These are phyloP conservation scores for Gymnothorax javanicus DNA, from an alignment of 2,797 vertebrate genomes.

Conservation along the genomic window DNA sequence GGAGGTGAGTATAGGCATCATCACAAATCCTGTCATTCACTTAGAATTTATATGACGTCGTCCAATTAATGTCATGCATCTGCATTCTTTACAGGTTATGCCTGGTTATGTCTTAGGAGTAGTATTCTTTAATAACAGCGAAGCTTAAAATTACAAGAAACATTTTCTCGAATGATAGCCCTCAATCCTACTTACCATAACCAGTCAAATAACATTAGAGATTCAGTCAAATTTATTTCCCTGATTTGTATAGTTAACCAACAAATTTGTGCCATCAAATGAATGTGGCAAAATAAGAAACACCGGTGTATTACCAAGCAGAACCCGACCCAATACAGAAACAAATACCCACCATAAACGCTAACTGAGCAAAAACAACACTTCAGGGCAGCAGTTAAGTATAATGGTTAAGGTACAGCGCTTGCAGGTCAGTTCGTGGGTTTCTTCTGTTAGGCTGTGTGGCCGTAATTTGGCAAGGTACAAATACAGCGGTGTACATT, in stretches of 20 bases:
- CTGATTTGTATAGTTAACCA: not conserved
- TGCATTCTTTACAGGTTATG: too few relatives aligned
- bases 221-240: not conserved
- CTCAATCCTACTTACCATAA: not conserved
- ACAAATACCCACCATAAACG: not conserved
- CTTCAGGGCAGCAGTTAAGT: not conserved
- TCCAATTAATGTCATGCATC: too few relatives aligned
- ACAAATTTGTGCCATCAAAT: not conserved
- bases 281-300: not conserved
- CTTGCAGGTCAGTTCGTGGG: not conserved
- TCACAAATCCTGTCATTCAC: not conserved
- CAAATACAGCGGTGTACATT: not conserved
- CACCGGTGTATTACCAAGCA: not conserved
- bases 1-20: not conserved
- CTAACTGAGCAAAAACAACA: not conserved
- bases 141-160: not conserved
- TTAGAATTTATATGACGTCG: too few relatives aligned
- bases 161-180: not conserved
- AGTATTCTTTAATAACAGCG: not conserved
- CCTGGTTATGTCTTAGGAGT: not conserved
- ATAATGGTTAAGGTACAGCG: not conserved
- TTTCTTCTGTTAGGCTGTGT: not conserved
- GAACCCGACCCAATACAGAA: not conserved
- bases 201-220: not conserved
- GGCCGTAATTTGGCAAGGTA: not conserved